These are phyloP conservation scores for Glareola pratincola DNA, from an alignment of 2,113 vertebrate genomes.

Conservation along the genomic window DNA sequence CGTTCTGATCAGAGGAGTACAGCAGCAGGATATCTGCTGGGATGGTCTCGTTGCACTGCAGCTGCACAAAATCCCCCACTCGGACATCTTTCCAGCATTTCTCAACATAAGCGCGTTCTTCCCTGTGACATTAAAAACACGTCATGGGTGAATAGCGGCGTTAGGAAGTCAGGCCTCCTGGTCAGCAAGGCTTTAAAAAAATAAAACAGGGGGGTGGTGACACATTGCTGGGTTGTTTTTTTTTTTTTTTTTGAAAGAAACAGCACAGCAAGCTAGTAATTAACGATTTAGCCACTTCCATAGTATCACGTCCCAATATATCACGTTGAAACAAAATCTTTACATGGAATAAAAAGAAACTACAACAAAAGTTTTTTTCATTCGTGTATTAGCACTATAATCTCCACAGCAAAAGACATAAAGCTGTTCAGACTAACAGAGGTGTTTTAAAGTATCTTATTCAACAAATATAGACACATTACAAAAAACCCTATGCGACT, in stretches of 20 bases:
- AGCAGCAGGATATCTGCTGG: slow-evolving; percentile 92
- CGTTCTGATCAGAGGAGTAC: slow-evolving; percentile 82
- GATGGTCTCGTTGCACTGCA: slow-evolving; percentile 86
- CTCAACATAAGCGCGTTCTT: slow-evolving; percentile 74
- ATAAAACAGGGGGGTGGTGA: neutral
- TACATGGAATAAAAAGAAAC: neutral
- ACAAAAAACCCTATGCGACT: neutral
- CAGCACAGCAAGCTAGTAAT: neutral
- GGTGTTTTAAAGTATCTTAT: neutral
- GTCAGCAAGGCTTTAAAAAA: neutral
- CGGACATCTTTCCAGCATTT: slow-evolving; percentile 87
- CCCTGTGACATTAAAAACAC: slow-evolving; percentile 64
- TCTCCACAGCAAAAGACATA: neutral
- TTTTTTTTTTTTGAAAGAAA: neutral
- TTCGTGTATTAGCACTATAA: neutral
- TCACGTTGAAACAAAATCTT: neutral
- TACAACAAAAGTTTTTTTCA: neutral
- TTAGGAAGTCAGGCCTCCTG: neutral
- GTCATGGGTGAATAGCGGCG: neutral
- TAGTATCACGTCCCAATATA: neutral
- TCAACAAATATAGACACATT: neutral
- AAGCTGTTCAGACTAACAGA: neutral
- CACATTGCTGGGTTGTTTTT: neutral
- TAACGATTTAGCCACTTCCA: neutral
- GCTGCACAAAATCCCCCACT: slow-evolving; percentile 90